Base-by-base conservation (phyloP, 2,888 invertebrate genomes). In the Drosophila aldrichi region DNA sequence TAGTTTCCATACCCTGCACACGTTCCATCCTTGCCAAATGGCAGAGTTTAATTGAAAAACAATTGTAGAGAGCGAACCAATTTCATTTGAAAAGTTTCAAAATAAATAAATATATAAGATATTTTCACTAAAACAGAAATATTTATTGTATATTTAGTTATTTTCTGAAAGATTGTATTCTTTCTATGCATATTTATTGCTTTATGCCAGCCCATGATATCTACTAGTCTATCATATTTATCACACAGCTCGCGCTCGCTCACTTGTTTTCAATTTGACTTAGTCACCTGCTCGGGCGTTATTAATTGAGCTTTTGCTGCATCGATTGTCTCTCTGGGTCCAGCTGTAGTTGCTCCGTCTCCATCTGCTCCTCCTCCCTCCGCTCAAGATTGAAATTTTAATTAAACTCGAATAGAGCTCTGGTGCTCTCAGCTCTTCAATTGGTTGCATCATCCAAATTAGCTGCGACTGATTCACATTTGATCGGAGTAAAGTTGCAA, bases 221-320 rank as follows among this genome's bases (percentile, higher is more conserved):
- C 9, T 40, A 8, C 40, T 9, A 18, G 64, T 63, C 40, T 1
- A 29, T n/a, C 20, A 32, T 2, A 54, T 61, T 34, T 56, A 38
- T 61, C 40, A 60, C 9, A 6, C 36, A 14, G 9, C n/a, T 3
- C 2, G 8, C 12, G 29, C 6, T 6, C 18, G 46, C 9, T 48
- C 46, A 63, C 29, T 44, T 43, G 58, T 54, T 69, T 65, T 51
- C 69, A 82, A 72, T 77, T 73, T 71, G 65, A 70, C 69, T 82
- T 62, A 71, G 76, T 69, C 86, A 85, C 68, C 77, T 77, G 86
- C 70, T 79, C 77, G 77, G 79, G 82, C 74, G 70, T 87, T 84
- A 87, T 82, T 87, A 84, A 82, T 82, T 84, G 70, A 79, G 88
- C 79, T 82, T 79, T 79, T 87, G 82, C 78, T 81, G 76, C 81